Percentiles rank a stretch among this genome's conserved stretches.
These are phyloP conservation scores for Belonocnema kinseyi DNA, from an alignment of 1,140 invertebrate species.

Conservation along the genomic window DNA sequence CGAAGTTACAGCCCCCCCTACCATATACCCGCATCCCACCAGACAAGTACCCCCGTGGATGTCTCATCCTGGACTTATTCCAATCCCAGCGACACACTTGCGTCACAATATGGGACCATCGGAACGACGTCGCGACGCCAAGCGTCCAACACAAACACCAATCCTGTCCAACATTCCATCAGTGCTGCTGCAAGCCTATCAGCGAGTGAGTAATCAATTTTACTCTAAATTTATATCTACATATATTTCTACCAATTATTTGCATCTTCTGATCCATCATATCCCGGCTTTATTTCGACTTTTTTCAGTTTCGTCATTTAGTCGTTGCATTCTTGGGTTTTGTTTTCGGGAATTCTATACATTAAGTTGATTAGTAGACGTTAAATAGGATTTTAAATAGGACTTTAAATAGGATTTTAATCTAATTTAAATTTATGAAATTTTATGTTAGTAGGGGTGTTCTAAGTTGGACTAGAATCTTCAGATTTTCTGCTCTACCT, in stretches of 20 bases:
- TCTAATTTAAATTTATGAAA: no score
- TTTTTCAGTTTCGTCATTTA: not conserved
- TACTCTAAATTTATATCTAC: not conserved
- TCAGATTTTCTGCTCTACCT: no score
- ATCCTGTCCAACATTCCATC: conserved; percentile 57
- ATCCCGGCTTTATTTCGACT: not conserved
- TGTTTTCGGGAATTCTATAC: no score
- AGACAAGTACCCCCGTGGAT: conserved; percentile 44
- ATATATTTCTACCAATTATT: not conserved
- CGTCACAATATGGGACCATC: conserved; percentile 31
- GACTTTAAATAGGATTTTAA: no score
- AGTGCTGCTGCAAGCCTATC: conserved; percentile 62
- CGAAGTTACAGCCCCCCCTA: conserved; percentile 65
- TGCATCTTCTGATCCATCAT: not conserved
- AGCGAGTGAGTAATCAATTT: conserved; percentile 60
- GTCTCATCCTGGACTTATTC: conserved; percentile 57
- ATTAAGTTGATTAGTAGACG: no score
- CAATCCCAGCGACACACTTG: conserved; percentile 48
- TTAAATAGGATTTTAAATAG: no score
- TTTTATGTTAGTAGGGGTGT: no score
- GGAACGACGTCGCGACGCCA: conserved; percentile 34
- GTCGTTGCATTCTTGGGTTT: not conserved
- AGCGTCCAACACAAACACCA: conserved; percentile 29
- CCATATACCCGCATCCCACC: conserved; percentile 50
- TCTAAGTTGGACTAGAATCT: no score